Conservation (phyloP, 2,113 vertebrate species). For the Drymodes brunneopygia region DNA sequence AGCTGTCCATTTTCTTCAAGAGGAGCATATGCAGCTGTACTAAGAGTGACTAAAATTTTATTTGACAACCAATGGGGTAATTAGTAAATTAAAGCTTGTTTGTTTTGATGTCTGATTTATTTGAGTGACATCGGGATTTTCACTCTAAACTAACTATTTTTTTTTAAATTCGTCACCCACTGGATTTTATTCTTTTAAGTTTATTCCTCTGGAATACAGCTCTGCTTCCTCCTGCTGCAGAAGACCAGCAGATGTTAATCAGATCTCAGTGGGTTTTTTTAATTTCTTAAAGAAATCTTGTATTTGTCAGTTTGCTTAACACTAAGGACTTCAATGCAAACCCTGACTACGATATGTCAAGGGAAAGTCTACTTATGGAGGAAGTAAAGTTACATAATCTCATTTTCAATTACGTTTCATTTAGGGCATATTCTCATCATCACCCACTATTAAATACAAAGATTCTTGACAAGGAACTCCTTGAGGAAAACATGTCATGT, state of each 20-base stretch:
- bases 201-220: background rate
- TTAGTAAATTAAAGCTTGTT: constrained; percentile 48
- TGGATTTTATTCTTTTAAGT: background rate
- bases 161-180: background rate
- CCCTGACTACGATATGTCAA: constrained; percentile 46
- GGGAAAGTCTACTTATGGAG: constrained; percentile 41
- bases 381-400: constrained; percentile 75
- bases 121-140: constrained; percentile 35
- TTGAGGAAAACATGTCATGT: constrained; percentile 72
- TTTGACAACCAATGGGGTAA: constrained; percentile 34
- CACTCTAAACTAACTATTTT: background rate
- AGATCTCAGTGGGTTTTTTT: background rate
- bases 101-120: constrained; percentile 37
- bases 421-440: constrained; percentile 72
- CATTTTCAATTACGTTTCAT: constrained; percentile 72
- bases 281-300: constrained; percentile 15
- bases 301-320: constrained; percentile 58
- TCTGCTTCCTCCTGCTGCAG: constrained; percentile 16
- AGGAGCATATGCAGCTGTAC: constrained; percentile 59
- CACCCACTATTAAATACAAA: constrained; percentile 71
- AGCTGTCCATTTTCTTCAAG: constrained; percentile 39
- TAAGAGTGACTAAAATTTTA: constrained; percentile 54
- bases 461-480: constrained; percentile 70
- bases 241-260: constrained; percentile 39
- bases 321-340: constrained; percentile 32